phyloP scores from a whole-genome alignment of 2,888 invertebrate genomes.

The Cybosia mesomella region DNA sequence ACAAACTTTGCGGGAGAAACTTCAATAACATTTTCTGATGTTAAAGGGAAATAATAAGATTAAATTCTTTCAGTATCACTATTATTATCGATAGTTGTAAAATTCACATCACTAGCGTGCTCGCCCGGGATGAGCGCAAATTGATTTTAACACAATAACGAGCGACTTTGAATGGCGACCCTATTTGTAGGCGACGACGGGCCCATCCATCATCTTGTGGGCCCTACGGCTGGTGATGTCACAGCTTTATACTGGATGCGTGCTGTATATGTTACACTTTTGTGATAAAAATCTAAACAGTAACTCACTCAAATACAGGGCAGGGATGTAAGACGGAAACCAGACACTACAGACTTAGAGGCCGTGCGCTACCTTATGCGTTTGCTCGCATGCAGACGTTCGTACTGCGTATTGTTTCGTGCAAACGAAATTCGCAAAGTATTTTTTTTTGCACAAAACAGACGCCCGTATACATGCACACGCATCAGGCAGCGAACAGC shows the following conservation, averaged over 20 bases:
- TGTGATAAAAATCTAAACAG: not conserved
- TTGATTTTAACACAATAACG: constrained; percentile 86
- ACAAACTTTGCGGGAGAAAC: not conserved
- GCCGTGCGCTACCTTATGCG: too few relatives aligned
- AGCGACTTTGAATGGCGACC: constrained; percentile 74
- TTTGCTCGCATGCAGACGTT: not conserved
- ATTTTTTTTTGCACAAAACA: too few relatives aligned
- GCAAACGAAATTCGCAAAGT: too few relatives aligned
- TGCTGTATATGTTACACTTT: not conserved
- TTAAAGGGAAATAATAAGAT: not conserved
- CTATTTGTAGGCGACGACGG: constrained; percentile 82
- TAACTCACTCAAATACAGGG: not conserved
- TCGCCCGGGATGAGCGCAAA: constrained; percentile 81
- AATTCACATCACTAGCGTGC: constrained; percentile 58
- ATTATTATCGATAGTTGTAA: constrained; percentile 22
- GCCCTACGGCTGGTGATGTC: constrained; percentile 52
- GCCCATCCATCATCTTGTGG: constrained; percentile 75
- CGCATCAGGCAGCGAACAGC: too few relatives aligned
- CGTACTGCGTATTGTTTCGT: not conserved
- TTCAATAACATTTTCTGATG: constrained; percentile 6
- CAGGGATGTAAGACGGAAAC: too few relatives aligned
- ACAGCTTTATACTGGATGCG: constrained; percentile 39
- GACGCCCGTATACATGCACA: too few relatives aligned
- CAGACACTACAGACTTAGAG: not conserved
- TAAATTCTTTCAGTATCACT: constrained; percentile 40